These are phyloP conservation scores for Sclerodermus sp. DNA, from an alignment of 2,888 invertebrate species.

Conservation along the genomic window DNA sequence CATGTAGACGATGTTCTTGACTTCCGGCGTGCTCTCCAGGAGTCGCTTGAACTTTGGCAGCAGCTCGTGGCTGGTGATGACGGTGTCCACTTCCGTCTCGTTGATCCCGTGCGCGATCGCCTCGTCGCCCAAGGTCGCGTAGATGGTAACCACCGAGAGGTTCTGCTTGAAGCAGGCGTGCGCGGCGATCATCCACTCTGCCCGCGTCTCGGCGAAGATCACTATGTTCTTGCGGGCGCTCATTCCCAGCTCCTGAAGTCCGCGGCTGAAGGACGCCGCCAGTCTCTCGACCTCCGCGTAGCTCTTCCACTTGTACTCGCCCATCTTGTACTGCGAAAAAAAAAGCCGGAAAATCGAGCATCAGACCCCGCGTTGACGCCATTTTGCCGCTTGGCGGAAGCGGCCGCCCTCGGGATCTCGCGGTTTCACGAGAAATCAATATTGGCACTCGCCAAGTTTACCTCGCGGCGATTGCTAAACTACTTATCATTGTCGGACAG, in stretches of 20 bases:
- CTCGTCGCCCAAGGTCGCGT: conserved; percentile 95
- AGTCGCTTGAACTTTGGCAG: conserved; percentile 87
- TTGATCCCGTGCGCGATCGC: conserved; percentile 96
- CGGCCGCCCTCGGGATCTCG: too few relatives aligned
- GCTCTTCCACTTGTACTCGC: conserved; percentile 88
- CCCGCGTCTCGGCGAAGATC: conserved; percentile 95
- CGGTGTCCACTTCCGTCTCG: conserved; percentile 91
- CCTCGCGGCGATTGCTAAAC: too few relatives aligned
- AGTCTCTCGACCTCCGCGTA: conserved; percentile 77
- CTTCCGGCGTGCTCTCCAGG: conserved; percentile 70
- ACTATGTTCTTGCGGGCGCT: conserved; percentile 76
- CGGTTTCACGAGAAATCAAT: too few relatives aligned
- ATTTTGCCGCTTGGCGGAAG: too few relatives aligned
- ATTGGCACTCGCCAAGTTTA: too few relatives aligned
- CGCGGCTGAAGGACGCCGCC: conserved; percentile 79
- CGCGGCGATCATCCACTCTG: conserved; percentile 97
- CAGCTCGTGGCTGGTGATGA: conserved; percentile 91
- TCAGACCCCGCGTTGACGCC: not conserved
- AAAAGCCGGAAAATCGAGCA: conserved; percentile 3
- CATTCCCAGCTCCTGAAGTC: conserved; percentile 79
- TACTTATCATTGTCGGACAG: too few relatives aligned
- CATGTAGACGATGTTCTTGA: conserved; percentile 82
- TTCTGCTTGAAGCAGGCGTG: conserved; percentile 95
- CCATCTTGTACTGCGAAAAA: conserved; percentile 78
- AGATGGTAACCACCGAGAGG: conserved; percentile 85